These are phyloP conservation scores for Onychomys arenicola DNA, from an alignment of 2,797 vertebrate genomes.

Conservation along the genomic window DNA sequence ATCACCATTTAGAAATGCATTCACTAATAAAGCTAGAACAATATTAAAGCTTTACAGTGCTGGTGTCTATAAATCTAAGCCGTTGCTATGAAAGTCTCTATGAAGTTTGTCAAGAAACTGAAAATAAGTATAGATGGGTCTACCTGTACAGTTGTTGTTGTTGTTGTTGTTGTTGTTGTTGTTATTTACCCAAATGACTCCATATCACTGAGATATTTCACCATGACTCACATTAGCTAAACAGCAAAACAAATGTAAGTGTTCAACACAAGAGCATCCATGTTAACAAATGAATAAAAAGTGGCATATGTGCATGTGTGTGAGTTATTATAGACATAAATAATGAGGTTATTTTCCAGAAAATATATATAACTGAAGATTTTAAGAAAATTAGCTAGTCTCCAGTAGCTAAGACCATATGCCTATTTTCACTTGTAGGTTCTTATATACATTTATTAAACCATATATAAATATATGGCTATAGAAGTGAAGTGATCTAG, in stretches of 20 bases:
- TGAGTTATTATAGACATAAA: not conserved
- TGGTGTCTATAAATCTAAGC: not conserved
- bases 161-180: no score
- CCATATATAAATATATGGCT: not conserved
- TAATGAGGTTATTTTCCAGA: not conserved
- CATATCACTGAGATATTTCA: not conserved
- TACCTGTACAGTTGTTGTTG: not conserved
- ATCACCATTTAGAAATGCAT: no score
- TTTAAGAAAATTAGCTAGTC: not conserved
- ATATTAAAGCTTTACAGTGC: not conserved
- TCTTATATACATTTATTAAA: not conserved
- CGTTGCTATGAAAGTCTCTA: not conserved
- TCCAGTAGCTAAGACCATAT: not conserved
- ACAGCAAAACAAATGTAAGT: not conserved
- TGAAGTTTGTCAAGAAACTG: not conserved
- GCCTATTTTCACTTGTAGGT: not conserved
- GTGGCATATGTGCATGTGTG: not conserved
- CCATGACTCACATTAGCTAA: not conserved
- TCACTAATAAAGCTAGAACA: not conserved
- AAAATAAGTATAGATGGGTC: not conserved
- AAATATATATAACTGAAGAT: not conserved
- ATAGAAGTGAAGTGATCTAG: not conserved
- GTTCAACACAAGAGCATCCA: no score
- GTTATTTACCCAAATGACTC: not conserved
- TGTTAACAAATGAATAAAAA: not conserved